Evolutionary conservation across 2,113 vertebrate genomes (phyloP), one percentile per base, ranked within the genome.

Genomic region (Patagioenas fasciata): DNA sequence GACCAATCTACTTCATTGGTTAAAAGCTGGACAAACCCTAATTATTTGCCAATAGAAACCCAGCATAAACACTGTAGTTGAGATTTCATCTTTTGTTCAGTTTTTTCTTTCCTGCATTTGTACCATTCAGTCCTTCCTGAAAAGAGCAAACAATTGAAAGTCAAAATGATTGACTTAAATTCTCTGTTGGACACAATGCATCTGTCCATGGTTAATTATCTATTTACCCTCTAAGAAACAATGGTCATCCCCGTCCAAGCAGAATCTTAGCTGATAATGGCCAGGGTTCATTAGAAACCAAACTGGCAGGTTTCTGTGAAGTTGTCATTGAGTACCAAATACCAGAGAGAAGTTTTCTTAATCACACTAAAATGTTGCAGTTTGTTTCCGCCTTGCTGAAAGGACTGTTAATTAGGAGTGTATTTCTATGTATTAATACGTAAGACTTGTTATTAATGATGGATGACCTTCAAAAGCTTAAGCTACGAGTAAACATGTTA

Each of bases 151-250:
- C n/a, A 78, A 64, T 9, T 75, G 75, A 85, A 96, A 83, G 73
- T 65, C 71, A 91, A 65, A 51, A 78, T 83, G 19, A 84, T 80
- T 34, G 31, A 85, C 80, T 93, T 71, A 47, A 86, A 80, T 86
- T 51, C 38, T 93, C 58, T 85, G 80, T 69, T 29, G 47, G 31
- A 77, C 34, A 53, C 56, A 48, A 73, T 79, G 36, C 40, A 26
- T 91, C 40, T 92, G 25, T 54, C 48, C n/a, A 72, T 69, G 42
- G 54, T 95, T 88, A 95, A 92, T 95, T 95, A 90, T 85, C 79
- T 87, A 69, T 88, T 96, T 94, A 87, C 15, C 36, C 80, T 67
- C 54, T 66, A 73, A 94, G 70, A 89, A 96, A 91, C 72, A 85
- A 56, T 72, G 81, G 75, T 92, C 85, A 94, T 67, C 40, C 47